Base-by-base conservation (phyloP, 2,888 invertebrate genomes). In the Catocala sponsa region DNA sequence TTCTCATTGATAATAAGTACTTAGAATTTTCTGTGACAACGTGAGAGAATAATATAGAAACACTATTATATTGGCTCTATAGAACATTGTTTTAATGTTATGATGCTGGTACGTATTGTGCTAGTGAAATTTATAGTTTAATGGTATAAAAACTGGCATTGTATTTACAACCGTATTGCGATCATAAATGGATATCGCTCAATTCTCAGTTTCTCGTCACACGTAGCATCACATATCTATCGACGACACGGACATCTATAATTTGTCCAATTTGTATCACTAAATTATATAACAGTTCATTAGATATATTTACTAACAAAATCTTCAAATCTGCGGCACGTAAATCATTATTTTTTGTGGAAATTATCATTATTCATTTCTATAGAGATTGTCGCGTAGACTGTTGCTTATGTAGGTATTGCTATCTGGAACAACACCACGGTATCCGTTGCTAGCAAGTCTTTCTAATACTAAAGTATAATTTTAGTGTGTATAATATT, bases 11-110 rank as follows among this genome's bases (percentile, higher is more conserved):
- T 65, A 68, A 69, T 72, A 73, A 63, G 57, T 69, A 60, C 53
- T 70, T 66, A 49, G 35, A 42, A 51, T 63, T 58, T 63, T 53
- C 59, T 68, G 52, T 60, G 59, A 69, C 47, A 76, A 58, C 79
- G 76, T 77, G 76, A 70, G 76, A 79, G 65, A 76, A 64, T 70
- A 67, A 61, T 66, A 78, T 65, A 70, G 65, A 73, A 67, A 70
- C 57, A 74, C 60, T 63, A 65, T 66, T 65, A 66, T 70, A 65
- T 69, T 57, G 35, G 53, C 56, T 68, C 53, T 58, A 49, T 57
- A 52, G 59, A 46, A 76, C 76, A 78, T 76, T 78, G 79, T 72
- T 76, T 72, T 70, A 60, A 42, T 35, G 58, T 64, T 63, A 50
- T 54, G 60, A 59, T 74, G 59, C 47, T 38, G 43, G 56, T 63